Evolutionary conservation across 2,113 vertebrate genomes (phyloP), one percentile per base, ranked within the genome.

Genomic region (Melanotaenia duboulayi): DNA sequence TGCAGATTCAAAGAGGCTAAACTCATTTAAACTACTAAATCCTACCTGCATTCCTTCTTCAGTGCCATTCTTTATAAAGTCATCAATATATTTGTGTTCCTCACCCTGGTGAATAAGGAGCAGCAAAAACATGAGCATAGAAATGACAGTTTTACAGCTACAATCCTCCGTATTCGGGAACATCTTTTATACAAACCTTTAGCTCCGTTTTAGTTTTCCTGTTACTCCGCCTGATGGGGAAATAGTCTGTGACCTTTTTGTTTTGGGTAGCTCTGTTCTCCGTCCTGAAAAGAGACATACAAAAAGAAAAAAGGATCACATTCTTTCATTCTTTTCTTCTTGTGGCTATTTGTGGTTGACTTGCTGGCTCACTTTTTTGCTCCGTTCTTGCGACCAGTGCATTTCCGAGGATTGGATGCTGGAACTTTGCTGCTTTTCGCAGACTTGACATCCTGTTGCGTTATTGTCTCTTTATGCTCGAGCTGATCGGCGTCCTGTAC

Each of bases 171-270:
- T 4, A 23, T 28, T 24, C n/a, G n/a, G 7, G 1, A 4, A 11
- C 42, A 39, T 48, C 50, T 23, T 19, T 62, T 8, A 50, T n/a
- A 86, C 87, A 24, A 76, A 98, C 97, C 97, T 97, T 95, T 37
- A 99, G 60, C 75, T 97, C 97, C 2, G 92, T 92, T 86, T 96
- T 96, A 50, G 96, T 97, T 90, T 98, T 99, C 81, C 97, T 93
- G 78, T 95, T 95, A 83, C 97, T 99, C 80, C 96, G 92, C 77
- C 97, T 94, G 20, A 99, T 94, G 0, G 97, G 96, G 71, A 91
- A 99, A 92, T 96, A 99, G 78, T 99, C 97, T 1, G 97, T 99
- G 74, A 98, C 95, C 81, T 98, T 98, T 72, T 93, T 94, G 84
- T 97, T 97, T 77, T 93, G 95, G 8, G 90, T 73, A 2, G 89